Evolutionary conservation across 2,797 vertebrate species (phyloP).

Genomic region (Sebastes hubbsi): DNA sequence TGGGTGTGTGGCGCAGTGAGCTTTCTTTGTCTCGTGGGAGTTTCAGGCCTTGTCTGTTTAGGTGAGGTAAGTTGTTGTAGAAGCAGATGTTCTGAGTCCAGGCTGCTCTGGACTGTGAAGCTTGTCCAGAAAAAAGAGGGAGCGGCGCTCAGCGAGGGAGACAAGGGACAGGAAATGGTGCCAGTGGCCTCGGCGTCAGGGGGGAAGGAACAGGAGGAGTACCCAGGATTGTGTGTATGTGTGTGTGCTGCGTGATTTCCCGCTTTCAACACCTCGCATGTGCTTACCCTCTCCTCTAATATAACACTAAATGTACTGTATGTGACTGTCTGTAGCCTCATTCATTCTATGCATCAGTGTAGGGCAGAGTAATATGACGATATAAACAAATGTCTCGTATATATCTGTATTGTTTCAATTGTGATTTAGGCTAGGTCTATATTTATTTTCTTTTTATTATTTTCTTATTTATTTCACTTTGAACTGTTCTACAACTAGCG

Average conservation of each 20-base stretch:
- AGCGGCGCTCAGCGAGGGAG: conserved; percentile 58
- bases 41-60: conserved; percentile 8
- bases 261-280: conserved; percentile 22
- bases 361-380: too few relatives aligned
- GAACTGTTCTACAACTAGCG: too few relatives aligned
- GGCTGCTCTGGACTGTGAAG: conserved; percentile 14
- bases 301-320: neutral
- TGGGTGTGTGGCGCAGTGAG: conserved; percentile 7
- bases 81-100: conserved; percentile 11
- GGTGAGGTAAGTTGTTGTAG: conserved; percentile 24
- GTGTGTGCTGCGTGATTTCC: conserved; percentile 44
- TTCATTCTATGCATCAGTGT: too few relatives aligned
- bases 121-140: conserved; percentile 49
- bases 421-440: too few relatives aligned
- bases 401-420: too few relatives aligned
- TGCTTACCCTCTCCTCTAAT: conserved; percentile 2
- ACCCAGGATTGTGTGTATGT: conserved; percentile 55
- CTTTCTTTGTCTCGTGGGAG: conserved; percentile 25
- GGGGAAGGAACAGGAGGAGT: conserved; percentile 80
- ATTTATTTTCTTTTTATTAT: too few relatives aligned
- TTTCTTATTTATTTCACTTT: too few relatives aligned
- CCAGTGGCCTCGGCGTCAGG: conserved; percentile 66
- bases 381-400: too few relatives aligned
- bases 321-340: neutral
- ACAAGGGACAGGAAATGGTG: conserved; percentile 70